Percentiles rank a stretch among this genome's conserved stretches.
phyloP scores from a whole-genome alignment of 2,797 vertebrate species.

The Sitta carolinensis region DNA sequence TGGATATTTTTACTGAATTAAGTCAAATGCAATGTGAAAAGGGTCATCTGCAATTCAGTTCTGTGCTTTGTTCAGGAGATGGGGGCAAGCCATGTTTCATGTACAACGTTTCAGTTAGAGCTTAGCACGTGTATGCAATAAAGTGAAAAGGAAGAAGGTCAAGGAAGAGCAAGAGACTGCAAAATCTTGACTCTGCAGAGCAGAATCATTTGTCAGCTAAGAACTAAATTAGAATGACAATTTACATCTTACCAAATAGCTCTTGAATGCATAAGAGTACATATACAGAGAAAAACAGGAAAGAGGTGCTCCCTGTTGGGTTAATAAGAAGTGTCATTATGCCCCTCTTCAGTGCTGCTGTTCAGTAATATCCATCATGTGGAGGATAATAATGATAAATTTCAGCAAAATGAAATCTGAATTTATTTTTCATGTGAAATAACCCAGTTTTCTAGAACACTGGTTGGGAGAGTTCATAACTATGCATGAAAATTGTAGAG shows the following conservation, averaged over 20 bases:
- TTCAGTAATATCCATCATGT: background rate
- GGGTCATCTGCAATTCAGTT: background rate
- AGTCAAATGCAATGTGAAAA: background rate
- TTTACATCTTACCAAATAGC: background rate
- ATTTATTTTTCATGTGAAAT: constrained; percentile 33
- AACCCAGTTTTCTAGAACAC: background rate
- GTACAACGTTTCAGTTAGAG: background rate
- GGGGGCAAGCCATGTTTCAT: background rate
- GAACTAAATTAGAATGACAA: background rate
- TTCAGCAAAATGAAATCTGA: constrained; percentile 8
- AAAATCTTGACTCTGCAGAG: background rate
- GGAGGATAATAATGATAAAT: constrained; percentile 18
- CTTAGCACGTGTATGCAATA: background rate
- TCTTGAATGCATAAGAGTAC: background rate
- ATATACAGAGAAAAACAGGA: background rate
- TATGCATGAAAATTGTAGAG: background rate
- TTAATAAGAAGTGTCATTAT: constrained; percentile 21
- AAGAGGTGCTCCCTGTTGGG: background rate
- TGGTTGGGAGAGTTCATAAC: background rate
- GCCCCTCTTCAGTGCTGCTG: background rate
- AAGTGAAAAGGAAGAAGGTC: background rate
- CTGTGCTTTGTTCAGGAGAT: background rate
- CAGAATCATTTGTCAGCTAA: background rate
- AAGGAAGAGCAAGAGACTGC: background rate
- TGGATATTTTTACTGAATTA: background rate